Evolutionary conservation across 2,888 invertebrate species (phyloP), one percentile per base, ranked within the genome.

Genomic region (Xestia c-nigrum): DNA sequence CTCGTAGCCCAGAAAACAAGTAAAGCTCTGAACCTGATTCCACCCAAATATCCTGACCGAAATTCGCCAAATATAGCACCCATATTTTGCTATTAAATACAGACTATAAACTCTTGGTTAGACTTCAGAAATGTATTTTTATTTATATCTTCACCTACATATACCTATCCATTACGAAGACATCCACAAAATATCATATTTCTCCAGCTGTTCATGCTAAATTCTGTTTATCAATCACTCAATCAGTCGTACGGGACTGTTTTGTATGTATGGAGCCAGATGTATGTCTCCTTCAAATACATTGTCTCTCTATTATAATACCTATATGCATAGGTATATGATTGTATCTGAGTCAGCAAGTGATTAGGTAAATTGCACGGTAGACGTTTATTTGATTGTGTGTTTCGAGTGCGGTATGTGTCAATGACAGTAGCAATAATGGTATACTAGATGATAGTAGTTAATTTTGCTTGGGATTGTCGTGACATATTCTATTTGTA

Each of bases 301-400:
- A 21, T 66, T 21, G 24, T 43, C 1, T 12, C 7, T 52, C 66
- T 52, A 66, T 66, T 40, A 65, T 72, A 5, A 43, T 64, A n/a
- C 43, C 40, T 65, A 38, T 16, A 46, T 59, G 70, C 10, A 16
- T 74, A 59, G 7, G 14, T 40, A 46, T 43, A 24, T 31, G 67
- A n/a, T 50, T 79, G 76, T 83, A 64, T 68, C 76, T 80, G 70
- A 80, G 59, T 83, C 72, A 76, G 74, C 67, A 57, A 68, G 74
- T 83, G 72, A 86, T 85, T 83, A 83, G 47, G 76, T 73, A 74
- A 80, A 82, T 85, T 84, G 78, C 78, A 65, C 31, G 55, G 67
- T 78, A 76, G 77, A 80, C 78, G 78, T 86, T 78, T 85, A 86
- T 85, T 85, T 84, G 84, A 84, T 82, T 74, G 65, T 81, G 83